Base-by-base conservation (phyloP, 1,140 invertebrate species). In the Bicyclus anynana region DNA sequence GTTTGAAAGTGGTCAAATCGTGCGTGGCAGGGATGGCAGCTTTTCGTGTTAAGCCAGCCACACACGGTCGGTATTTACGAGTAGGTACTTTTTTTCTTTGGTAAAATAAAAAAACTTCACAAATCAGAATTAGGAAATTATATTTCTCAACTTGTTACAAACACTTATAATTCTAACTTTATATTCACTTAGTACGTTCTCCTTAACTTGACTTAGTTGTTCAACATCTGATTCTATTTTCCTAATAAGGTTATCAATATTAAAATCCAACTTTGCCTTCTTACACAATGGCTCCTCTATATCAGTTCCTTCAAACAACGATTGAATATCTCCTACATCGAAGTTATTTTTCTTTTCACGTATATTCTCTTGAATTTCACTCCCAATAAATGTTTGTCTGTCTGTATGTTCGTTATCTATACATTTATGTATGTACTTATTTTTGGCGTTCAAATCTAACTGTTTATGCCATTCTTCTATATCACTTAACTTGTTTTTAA, bases 271-370 rank as follows among this genome's bases (percentile, higher is more conserved):
- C 63, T 80, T 86, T 2, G 57, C 38, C 62, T 74, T 78, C 62
- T 87, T 87, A 44, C 58, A 68, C 0, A 49, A 56, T 5, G 80
- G 84, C 37, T 84, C 77, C 37, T 80, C 71, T 0, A 47, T 18
- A 10, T 77, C 76, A 42, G 48, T 65, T 16, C 77, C 74, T n/a
- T 62, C 69, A 59, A 79, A 77, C 18, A 82, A 54, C 5, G 66
- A 64, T 23, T 80, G 69, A 6, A 80, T 63, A 64, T 84, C 73
- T 0, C 61, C 70, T 5, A 81, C 44, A 53, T 84, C 74, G 27
- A 80, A 80, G 61, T 80, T 78, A 48, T 53, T 68, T 33, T 69
- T 59, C 5, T 12, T 42, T 72, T 69, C 33, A 5, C 10, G 27
- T 46, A 49, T n/a, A 20, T 21, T 27, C 27, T 52, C 17, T 42